Conservation (phyloP, 2,888 invertebrate genomes). For the Ernsta delagoae region DNA sequence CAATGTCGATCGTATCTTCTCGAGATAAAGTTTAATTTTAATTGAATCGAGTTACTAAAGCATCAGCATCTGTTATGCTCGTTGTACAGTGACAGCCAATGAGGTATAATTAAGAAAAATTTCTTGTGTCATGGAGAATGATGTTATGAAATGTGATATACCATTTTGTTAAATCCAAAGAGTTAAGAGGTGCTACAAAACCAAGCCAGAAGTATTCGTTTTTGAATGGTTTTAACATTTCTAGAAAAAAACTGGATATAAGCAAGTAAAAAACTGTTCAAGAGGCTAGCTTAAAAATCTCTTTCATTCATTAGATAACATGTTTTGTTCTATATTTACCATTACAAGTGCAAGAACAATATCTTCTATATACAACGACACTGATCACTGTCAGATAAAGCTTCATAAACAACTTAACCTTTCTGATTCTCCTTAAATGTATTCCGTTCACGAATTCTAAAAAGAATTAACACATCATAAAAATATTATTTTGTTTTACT, state of each 20-base stretch:
- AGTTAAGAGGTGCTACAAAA: background rate
- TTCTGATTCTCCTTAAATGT: background rate
- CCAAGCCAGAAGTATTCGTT: background rate
- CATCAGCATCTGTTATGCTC: background rate
- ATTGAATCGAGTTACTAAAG: background rate
- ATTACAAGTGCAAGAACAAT: background rate
- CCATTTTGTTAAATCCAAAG: background rate
- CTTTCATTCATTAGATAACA: no score
- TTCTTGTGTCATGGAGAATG: constrained; percentile 20
- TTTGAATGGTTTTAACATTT: background rate
- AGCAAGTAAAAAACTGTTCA: background rate
- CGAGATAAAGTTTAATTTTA: constrained; percentile 1
- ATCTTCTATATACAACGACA: background rate
- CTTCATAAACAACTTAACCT: background rate
- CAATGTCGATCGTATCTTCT: background rate
- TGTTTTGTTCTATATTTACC: background rate
- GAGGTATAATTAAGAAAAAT: constrained; percentile 40
- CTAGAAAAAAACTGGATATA: background rate
- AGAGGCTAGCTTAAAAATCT: no score
- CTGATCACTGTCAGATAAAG: background rate
- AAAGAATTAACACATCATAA: background rate
- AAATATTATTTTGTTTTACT: background rate
- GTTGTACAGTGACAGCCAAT: constrained; percentile 34
- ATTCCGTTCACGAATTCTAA: background rate
- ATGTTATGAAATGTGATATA: constrained; percentile 16